Conservation (phyloP, 23 tunicate species). For the Styela plicata region DNA sequence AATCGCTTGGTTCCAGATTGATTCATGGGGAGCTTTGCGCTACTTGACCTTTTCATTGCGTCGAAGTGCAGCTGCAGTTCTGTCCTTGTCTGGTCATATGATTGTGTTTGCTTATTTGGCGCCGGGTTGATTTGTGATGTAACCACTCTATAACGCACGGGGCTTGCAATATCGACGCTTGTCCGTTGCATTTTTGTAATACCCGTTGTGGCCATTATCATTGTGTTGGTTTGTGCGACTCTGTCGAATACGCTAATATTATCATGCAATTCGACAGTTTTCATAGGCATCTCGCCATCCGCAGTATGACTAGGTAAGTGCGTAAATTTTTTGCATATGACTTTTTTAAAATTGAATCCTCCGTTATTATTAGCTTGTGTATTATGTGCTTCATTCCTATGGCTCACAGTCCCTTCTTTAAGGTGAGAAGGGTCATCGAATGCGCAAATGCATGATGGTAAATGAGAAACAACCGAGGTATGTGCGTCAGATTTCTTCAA, state of each 20-base stretch:
- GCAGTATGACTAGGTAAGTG: background rate
- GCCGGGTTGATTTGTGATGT: background rate
- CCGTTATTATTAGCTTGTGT: background rate
- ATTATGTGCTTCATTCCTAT: background rate
- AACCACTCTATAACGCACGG: background rate
- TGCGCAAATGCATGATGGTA: conserved; percentile 4
- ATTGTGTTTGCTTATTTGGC: background rate
- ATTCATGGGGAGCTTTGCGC: background rate
- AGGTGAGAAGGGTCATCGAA: conserved; percentile 8
- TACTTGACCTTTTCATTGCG: background rate
- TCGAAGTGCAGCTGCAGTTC: background rate
- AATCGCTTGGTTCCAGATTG: background rate
- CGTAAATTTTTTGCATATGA: conserved; percentile 5
- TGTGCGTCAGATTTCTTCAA: background rate
- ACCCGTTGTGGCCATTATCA: background rate
- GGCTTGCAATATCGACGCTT: background rate
- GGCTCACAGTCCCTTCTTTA: background rate
- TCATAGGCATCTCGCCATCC: background rate
- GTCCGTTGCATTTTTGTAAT: background rate
- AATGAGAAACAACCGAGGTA: conserved; percentile 6
- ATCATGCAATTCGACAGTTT: background rate
- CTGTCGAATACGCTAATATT: background rate
- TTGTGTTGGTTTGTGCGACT: background rate
- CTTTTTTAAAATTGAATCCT: conserved; percentile 13
- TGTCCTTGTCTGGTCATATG: background rate